phyloP scores from a whole-genome alignment of 1,140 invertebrate species.

The Atta cephalotes region DNA sequence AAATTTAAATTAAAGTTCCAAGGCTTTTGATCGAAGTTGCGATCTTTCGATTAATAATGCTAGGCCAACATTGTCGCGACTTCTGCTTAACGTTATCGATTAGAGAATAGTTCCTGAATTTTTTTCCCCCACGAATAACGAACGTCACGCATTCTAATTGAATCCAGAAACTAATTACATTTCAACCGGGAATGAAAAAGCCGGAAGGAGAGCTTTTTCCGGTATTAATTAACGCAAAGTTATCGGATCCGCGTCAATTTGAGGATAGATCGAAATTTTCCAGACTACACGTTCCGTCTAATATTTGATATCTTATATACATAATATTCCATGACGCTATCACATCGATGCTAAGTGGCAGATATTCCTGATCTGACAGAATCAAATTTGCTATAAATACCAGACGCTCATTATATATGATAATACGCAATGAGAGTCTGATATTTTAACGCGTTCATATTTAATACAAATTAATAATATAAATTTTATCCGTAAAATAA shows the following conservation, averaged over 20 bases:
- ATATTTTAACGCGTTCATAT: not conserved
- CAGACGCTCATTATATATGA: not conserved
- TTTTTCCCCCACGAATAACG: conserved; percentile 10
- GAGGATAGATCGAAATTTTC: conserved; percentile 48
- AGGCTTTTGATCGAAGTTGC: conserved; percentile 30
- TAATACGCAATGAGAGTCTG: not conserved
- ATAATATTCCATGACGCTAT: not conserved
- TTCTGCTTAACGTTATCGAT: conserved; percentile 17
- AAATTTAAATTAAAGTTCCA: conserved; percentile 55
- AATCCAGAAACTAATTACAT: conserved; percentile 70
- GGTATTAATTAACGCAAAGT: conserved; percentile 64
- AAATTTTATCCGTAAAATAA: not conserved
- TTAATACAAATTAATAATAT: not conserved
- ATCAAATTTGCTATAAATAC: not conserved
- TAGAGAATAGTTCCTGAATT: conserved; percentile 33
- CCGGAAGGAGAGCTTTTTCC: conserved; percentile 30
- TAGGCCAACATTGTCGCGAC: conserved; percentile 31
- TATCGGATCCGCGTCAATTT: conserved; percentile 52
- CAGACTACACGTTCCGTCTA: not conserved
- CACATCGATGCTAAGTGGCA: not conserved
- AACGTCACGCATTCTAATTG: conserved; percentile 23
- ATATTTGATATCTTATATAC: conserved; percentile 21
- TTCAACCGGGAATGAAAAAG: conserved; percentile 41
- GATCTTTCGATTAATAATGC: conserved; percentile 49
- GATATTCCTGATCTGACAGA: not conserved